A percentile compares a stretch with the other conserved stretches of the same genome.
Evolutionary conservation across 2,797 vertebrate genomes (phyloP).

Genomic region (Falco novaeseelandiae): DNA sequence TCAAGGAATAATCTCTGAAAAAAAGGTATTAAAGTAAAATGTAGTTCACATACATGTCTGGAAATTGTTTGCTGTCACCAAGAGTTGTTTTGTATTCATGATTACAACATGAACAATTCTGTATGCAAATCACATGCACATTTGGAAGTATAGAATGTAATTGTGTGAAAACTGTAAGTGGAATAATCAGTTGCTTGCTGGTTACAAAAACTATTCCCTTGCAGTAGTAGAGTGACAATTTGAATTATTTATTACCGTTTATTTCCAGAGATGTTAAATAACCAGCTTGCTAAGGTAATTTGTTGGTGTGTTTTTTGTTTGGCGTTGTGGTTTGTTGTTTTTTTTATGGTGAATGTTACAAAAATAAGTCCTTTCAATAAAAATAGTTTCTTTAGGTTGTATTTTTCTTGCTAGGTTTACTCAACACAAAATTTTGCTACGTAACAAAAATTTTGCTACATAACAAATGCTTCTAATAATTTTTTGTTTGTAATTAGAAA

Average conservation of each 20-base stretch:
- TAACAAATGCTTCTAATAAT: background rate
- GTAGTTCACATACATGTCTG: background rate
- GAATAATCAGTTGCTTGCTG: background rate
- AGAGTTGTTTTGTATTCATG: background rate
- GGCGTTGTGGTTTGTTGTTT: too few species aligned
- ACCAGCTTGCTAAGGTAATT: background rate
- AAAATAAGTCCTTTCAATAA: background rate
- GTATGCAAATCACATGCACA: background rate
- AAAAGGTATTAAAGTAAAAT: background rate
- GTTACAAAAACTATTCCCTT: background rate
- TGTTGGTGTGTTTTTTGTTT: background rate
- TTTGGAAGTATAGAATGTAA: background rate
- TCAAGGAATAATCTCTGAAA: background rate
- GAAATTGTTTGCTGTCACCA: background rate
- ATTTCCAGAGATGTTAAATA: background rate
- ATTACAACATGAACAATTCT: background rate
- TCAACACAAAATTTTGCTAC: background rate
- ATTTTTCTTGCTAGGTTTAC: background rate
- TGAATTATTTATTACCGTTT: background rate
- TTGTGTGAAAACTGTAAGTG: background rate
- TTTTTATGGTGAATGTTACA: background rate
- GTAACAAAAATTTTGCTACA: background rate
- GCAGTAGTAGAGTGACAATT: background rate
- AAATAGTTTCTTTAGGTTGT: background rate
- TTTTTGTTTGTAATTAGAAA: background rate